These are phyloP conservation scores for Hymenopus coronatus DNA, from an alignment of 2,888 invertebrate genomes.

Conservation along the genomic window DNA sequence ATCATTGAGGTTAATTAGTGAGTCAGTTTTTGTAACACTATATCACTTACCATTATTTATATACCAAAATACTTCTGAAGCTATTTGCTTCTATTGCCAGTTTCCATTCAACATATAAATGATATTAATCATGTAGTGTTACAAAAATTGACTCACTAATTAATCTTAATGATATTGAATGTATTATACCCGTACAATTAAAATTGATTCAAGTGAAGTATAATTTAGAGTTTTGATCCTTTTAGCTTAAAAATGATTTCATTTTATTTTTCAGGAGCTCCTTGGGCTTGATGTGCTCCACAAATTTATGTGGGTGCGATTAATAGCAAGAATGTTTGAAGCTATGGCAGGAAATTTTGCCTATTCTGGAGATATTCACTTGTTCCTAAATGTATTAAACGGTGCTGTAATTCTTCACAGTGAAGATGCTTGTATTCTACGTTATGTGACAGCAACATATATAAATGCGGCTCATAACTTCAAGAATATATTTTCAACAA, in stretches of 20 bases:
- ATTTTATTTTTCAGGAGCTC: conserved; percentile 59
- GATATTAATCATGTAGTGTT: too few species aligned
- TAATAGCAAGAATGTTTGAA: conserved; percentile 95
- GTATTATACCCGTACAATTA: too few species aligned
- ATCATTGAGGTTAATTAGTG: too few species aligned
- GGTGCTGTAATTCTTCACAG: conserved; percentile 95
- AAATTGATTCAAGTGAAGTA: too few species aligned
- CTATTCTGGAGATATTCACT: conserved; percentile 93
- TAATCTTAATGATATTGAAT: too few species aligned
- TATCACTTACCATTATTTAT: too few species aligned
- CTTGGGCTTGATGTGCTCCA: conserved; percentile 93
- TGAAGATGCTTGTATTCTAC: conserved; percentile 91
- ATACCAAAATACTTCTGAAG: too few species aligned
- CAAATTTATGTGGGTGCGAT: conserved; percentile 97
- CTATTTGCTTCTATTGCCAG: too few species aligned
- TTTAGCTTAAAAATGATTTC: neutral
- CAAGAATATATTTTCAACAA: conserved; percentile 97
- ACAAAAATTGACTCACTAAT: too few species aligned
- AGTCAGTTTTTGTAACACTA: too few species aligned
- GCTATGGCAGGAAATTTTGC: conserved; percentile 98
- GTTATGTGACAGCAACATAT: conserved; percentile 95
- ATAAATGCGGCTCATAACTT: conserved; percentile 98
- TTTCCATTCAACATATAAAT: too few species aligned
- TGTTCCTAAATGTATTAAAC: conserved; percentile 96
- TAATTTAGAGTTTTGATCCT: too few species aligned